These are phyloP conservation scores for Nymphalis c-album DNA, from an alignment of 2,888 invertebrate species.

Conservation along the genomic window DNA sequence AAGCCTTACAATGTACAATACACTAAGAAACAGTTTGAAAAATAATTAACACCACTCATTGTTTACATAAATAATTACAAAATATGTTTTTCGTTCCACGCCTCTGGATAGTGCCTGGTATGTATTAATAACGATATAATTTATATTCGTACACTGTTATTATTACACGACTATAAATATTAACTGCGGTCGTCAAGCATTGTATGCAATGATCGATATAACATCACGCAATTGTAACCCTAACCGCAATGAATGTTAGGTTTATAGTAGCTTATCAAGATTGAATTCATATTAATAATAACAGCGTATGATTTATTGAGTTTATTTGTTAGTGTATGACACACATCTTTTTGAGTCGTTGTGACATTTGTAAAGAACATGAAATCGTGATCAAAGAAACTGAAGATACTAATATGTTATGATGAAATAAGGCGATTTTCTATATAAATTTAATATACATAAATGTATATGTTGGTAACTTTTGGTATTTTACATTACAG, in stretches of 20 bases:
- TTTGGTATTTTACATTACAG: conserved; percentile 76
- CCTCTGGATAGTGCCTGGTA: conserved; percentile 66
- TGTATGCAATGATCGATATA: not conserved
- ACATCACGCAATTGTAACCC: not conserved
- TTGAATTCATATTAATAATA: not conserved
- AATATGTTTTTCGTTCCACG: conserved; percentile 49
- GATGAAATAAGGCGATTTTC: too few species aligned
- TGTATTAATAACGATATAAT: conserved; percentile 49
- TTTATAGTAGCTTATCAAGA: not conserved
- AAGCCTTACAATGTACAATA: not conserved
- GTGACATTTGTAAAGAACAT: not conserved
- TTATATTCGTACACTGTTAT: conserved; percentile 47
- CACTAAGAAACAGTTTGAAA: not conserved
- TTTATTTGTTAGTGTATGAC: conserved; percentile 9
- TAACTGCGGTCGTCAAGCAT: conserved; percentile 17
- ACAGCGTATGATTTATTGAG: not conserved
- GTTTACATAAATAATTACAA: not conserved
- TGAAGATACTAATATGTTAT: too few species aligned
- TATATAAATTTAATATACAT: not conserved
- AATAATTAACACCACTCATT: too few species aligned
- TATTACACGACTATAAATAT: conserved; percentile 42
- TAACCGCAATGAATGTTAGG: not conserved
- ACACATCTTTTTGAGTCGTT: not conserved
- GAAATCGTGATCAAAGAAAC: too few species aligned
- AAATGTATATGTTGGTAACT: not conserved